Percentiles rank a stretch among this genome's conserved stretches.
phyloP scores from a whole-genome alignment of 2,888 invertebrate genomes.

The Noctua comes region DNA sequence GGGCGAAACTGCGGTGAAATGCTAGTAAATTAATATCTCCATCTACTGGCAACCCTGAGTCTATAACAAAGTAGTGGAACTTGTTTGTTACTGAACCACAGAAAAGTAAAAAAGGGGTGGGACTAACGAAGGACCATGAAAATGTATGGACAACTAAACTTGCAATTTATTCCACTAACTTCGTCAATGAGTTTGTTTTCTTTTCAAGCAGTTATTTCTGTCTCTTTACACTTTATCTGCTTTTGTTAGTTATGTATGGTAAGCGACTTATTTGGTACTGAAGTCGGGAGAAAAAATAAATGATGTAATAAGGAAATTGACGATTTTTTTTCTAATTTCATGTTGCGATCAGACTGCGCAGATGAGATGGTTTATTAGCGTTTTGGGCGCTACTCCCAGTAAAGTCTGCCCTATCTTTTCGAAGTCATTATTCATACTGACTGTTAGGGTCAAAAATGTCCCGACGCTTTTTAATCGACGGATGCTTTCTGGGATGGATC shows the following conservation, averaged over 20 bases:
- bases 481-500: too few species aligned
- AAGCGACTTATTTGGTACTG: neutral
- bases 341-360: too few species aligned
- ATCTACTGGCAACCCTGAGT: constrained; percentile 32
- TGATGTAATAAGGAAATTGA: too few species aligned
- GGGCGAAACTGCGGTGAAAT: neutral
- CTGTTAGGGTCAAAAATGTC: too few species aligned
- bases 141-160: constrained; percentile 46
- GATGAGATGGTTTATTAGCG: too few species aligned
- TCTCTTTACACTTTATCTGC: neutral
- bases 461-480: too few species aligned
- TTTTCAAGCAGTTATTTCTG: constrained; percentile 19
- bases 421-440: too few species aligned
- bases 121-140: constrained; percentile 27
- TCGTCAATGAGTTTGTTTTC: constrained; percentile 40
- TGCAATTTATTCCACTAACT: constrained; percentile 34
- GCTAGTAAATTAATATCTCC: neutral
- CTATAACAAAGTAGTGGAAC: constrained; percentile 6
- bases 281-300: neutral
- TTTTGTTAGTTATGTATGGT: neutral
- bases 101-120: constrained; percentile 36
- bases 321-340: too few species aligned
- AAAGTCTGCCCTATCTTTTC: too few species aligned
- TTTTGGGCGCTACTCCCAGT: too few species aligned
- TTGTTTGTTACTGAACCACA: constrained; percentile 32